These are phyloP conservation scores for Ips typographus DNA, from an alignment of 1,140 invertebrate genomes.

Conservation along the genomic window DNA sequence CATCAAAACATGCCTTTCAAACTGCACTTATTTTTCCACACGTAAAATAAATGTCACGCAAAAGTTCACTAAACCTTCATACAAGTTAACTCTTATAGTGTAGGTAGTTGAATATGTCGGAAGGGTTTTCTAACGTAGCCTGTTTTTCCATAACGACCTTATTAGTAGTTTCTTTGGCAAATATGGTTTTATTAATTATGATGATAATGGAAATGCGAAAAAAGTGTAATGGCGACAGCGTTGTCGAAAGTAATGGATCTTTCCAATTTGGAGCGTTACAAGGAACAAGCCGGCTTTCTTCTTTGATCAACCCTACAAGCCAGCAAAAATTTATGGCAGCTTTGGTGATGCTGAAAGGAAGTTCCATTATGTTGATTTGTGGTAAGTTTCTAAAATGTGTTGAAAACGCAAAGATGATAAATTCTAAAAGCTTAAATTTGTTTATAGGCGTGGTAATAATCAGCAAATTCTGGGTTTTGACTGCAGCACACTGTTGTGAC, in stretches of 20 bases:
- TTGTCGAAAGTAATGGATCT: slow-evolving; percentile 2
- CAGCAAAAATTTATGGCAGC: slow-evolving; percentile 30
- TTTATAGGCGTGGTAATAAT: slow-evolving; percentile 31
- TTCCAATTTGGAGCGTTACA: slow-evolving; percentile 15
- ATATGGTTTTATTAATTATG: slow-evolving; percentile 32
- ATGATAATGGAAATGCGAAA: slow-evolving; percentile 35
- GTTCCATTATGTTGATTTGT: slow-evolving; percentile 21
- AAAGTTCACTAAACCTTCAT: not conserved
- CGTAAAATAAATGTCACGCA: not conserved
- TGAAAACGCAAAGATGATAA: not conserved
- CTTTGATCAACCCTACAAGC: too few species aligned
- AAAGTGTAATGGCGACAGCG: slow-evolving; percentile 22
- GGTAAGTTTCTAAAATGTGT: not conserved
- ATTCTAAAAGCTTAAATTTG: not conserved
- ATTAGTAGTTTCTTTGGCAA: slow-evolving; percentile 35
- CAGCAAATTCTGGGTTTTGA: slow-evolving; percentile 37
- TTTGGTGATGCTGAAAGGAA: slow-evolving; percentile 22
- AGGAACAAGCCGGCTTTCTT: not conserved
- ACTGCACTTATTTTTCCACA: too few species aligned
- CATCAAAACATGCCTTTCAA: not conserved
- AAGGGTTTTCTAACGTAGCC: slow-evolving; percentile 23
- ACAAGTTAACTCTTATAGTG: not conserved
- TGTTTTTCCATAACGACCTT: slow-evolving; percentile 35
- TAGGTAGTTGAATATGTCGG: slow-evolving; percentile 2
- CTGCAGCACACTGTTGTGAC: slow-evolving; percentile 31